These are phyloP conservation scores for Halcyon leucocephala DNA, from an alignment of 2,797 vertebrate species.

Conservation along the genomic window DNA sequence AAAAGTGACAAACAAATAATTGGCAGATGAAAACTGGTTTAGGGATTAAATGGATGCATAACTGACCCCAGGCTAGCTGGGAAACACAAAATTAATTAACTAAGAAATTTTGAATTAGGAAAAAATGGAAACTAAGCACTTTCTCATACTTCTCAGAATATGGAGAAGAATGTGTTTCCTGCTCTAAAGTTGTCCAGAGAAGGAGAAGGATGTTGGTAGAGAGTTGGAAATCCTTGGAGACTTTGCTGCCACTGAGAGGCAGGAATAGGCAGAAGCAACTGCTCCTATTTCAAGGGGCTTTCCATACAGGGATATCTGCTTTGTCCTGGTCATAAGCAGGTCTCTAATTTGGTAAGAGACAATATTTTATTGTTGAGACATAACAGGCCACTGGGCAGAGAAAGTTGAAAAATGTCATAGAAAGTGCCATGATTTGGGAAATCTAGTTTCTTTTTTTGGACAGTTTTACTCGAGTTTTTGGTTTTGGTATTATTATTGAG, in stretches of 20 bases:
- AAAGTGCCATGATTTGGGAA: not conserved
- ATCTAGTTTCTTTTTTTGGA: not conserved
- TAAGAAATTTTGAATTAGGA: not conserved
- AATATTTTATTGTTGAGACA: not conserved
- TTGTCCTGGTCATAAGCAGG: not conserved
- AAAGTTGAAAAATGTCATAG: not conserved
- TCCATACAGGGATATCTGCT: not conserved
- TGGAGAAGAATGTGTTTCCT: not conserved
- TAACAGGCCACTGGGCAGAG: not conserved
- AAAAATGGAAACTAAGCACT: not conserved
- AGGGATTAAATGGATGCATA: not conserved
- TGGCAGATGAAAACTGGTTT: not conserved
- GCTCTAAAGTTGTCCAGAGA: not conserved
- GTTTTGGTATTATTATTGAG: not conserved
- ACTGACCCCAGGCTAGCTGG: not conserved
- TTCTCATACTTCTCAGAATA: not conserved
- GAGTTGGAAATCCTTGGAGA: not conserved
- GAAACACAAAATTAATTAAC: not conserved
- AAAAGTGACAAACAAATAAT: not conserved
- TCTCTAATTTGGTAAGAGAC: not conserved
- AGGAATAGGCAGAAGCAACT: not conserved
- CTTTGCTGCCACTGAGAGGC: not conserved
- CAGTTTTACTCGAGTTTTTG: not conserved
- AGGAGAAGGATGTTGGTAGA: not conserved
- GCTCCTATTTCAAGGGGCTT: not conserved